These are phyloP conservation scores for Drosophila rellima DNA, from an alignment of 2,888 invertebrate species.

Conservation along the genomic window DNA sequence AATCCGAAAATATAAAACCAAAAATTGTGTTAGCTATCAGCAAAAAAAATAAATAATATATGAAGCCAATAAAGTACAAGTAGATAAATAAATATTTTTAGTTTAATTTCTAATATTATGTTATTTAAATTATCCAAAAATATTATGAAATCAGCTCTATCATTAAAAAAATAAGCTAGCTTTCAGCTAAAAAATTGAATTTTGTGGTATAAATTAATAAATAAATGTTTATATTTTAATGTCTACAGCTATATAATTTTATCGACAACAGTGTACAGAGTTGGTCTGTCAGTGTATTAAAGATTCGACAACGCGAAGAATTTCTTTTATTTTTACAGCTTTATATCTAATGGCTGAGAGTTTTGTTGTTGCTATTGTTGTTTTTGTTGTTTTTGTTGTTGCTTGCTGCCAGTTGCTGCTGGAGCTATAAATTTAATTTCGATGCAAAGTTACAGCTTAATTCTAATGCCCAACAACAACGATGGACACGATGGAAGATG, in stretches of 20 bases:
- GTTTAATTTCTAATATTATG: too few species aligned
- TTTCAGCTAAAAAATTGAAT: too few species aligned
- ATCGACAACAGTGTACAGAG: not conserved
- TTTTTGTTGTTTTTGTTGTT: constrained; percentile 42
- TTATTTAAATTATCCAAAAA: too few species aligned
- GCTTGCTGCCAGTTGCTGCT: constrained; percentile 36
- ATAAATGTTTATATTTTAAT: not conserved
- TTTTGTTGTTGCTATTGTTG: constrained; percentile 32
- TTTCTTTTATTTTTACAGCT: constrained; percentile 1
- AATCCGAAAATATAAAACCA: too few species aligned
- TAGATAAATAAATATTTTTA: too few species aligned
- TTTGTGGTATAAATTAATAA: too few species aligned
- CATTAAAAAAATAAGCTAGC: too few species aligned
- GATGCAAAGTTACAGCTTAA: constrained; percentile 79
- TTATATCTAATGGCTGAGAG: constrained; percentile 3
- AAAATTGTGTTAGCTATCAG: too few species aligned
- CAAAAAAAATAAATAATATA: too few species aligned
- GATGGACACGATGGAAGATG: constrained; percentile 27
- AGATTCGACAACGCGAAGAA: not conserved
- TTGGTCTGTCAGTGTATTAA: not conserved
- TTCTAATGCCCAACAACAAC: constrained; percentile 67
- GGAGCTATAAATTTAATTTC: constrained; percentile 79
- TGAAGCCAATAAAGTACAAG: too few species aligned
- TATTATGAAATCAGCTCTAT: too few species aligned
- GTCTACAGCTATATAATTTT: not conserved